Evolutionary conservation across 2,888 invertebrate genomes (phyloP), one percentile per base, ranked within the genome.

Genomic region (Ormyrus rosae): DNA sequence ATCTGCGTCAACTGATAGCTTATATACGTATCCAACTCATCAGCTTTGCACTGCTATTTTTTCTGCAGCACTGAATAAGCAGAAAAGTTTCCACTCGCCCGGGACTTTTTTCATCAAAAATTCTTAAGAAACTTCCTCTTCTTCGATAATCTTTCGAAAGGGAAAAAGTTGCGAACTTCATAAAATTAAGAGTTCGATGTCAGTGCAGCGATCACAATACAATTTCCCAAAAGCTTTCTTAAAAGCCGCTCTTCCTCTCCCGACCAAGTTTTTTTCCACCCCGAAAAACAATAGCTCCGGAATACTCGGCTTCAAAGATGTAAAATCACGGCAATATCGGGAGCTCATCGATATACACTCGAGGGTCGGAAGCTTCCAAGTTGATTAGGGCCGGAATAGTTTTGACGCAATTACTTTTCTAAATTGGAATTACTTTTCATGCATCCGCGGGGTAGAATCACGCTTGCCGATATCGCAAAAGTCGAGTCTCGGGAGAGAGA

Each of bases 361-460:
- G 34, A 67, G 50, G 51, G 19, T 3, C 13, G 60, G 10, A 50
- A 60, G 34, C 34, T 34, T 34, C 34, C 34, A 34, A 58, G 67
- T 34, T 34, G 34, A 34, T 34, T 34, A 34, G 34, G 11, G 10
- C 48, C 63, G 53, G 70, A 67, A 75, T 75, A 75, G 70, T 80
- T 75, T 74, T 63, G 70, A 70, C 65, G 74, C 76, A 76, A 76
- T 80, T 63, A 72, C 71, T 76, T 80, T 75, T 67, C 48, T 51
- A 58, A 67, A 80, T 74, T 80, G 80, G 70, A 75, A 70, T 68
- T 45, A 73, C 78, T 78, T 68, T 78, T 73, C 73, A 68, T 72
- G 19, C 70, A 46, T n/a, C 34, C 34, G 34, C 34, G 34, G 34
- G 34, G 34, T 3, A 9, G 67, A 51, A 6, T 45, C 61, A 9